Base-by-base conservation (phyloP, 2,113 vertebrate genomes). In the Nothocercus nigrocapillus region DNA sequence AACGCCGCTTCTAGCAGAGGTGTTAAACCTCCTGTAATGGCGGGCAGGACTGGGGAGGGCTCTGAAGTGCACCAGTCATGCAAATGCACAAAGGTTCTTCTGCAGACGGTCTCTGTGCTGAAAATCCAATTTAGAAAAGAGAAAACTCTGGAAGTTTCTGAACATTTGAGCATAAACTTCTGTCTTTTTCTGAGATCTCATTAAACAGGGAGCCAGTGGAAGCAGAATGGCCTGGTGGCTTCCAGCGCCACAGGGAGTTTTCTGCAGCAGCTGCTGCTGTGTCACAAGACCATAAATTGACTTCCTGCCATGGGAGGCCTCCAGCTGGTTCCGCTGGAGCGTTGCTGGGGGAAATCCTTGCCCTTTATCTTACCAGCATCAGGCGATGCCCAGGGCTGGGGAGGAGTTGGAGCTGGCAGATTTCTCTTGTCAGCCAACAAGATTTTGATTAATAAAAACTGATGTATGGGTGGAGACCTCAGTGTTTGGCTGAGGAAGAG, bases 241-340 rank as follows among this genome's bases (percentile, higher is more conserved):
- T 67, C 0, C 0, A 68, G 74, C 90, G 62, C 88, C 0, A 0
- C 63, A 36, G 74, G 81, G 73, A 92, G 88, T 69, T 92, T 86
- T 93, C 0, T 0, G 17, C 92, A 95, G 88, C 90, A 97, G 94
- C 90, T 94, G 92, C 90, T 84, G 59, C 44, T 49, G 28, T 96
- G 95, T 96, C 88, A 92, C 30, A 78, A 80, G 58, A 78, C 85
- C 68, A 58, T 91, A 88, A 90, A 94, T 70, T 92, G 88, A 90
- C 85, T 96, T 94, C 40, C 69, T 94, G 93, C 74, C 70, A 73
- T 0, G 17, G 83, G 80, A 82, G 62, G 81, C 69, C 80, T 96
- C 49, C 62, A 80, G 69, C 88, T 72, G 74, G 34, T 68, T 95
- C 76, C 70, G 68, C 51, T 68, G 34, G 28, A 91, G 80, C 45